phyloP scores from a whole-genome alignment of 2,797 vertebrate genomes.

The Malurus leucopterus region DNA sequence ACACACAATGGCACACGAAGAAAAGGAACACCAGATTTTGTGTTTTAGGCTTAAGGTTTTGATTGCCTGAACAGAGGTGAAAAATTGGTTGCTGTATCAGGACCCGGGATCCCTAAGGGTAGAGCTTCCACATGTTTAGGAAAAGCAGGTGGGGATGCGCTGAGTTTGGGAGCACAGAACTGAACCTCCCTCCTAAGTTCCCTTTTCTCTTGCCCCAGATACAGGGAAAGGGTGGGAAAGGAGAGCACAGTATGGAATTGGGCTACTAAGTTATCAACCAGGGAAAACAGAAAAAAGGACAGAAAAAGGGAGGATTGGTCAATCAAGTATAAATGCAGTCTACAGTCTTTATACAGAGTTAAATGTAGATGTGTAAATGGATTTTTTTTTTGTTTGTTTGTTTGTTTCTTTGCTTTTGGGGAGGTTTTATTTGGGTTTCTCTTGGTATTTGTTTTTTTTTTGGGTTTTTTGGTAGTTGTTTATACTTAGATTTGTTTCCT shows the following conservation, averaged over 20 bases:
- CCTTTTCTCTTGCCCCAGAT: background rate
- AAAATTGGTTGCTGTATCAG: background rate
- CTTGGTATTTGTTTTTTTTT: background rate
- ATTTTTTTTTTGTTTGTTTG: background rate
- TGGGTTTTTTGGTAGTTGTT: background rate
- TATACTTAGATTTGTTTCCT: background rate
- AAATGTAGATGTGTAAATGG: background rate
- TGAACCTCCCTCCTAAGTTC: background rate
- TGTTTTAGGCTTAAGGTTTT: slow-evolving; percentile 5
- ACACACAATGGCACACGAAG: background rate
- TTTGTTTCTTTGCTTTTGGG: no score
- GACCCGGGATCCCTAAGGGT: background rate
- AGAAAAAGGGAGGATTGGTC: background rate
- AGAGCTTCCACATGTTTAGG: background rate
- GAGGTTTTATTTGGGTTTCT: background rate
- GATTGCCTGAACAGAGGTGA: background rate
- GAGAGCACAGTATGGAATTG: background rate
- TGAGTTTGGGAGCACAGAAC: background rate
- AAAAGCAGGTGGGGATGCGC: background rate
- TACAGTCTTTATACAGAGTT: background rate
- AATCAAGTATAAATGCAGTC: background rate
- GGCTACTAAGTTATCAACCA: background rate
- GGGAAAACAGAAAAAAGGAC: background rate
- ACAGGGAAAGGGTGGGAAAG: background rate
- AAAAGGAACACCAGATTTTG: background rate